Conservation (phyloP, 2,888 invertebrate species). For the Leptinotarsa tumamoca region DNA sequence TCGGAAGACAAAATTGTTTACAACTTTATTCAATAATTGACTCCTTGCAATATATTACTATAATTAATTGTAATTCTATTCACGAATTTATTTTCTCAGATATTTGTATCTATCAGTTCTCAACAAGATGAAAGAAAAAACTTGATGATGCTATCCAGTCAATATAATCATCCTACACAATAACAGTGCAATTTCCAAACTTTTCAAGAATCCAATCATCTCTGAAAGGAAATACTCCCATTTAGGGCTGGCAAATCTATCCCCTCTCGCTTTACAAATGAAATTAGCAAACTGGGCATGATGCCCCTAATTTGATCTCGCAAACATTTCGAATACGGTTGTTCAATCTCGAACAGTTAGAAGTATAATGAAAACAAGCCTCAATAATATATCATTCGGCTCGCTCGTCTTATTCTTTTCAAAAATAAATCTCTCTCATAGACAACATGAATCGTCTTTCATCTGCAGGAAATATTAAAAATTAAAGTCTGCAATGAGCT, state of each 20-base stretch:
- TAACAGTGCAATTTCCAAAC: neutral
- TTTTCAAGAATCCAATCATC: neutral
- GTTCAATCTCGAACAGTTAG: slow-evolving; percentile 8
- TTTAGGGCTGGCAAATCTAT: neutral
- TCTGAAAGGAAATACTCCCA: neutral
- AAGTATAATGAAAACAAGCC: slow-evolving; percentile 20
- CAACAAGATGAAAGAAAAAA: too few relatives aligned
- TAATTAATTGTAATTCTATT: too few relatives aligned
- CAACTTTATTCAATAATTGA: too few relatives aligned
- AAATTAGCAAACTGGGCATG: neutral
- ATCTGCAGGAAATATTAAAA: slow-evolving; percentile 30
- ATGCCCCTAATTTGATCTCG: slow-evolving; percentile 2
- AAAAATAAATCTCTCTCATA: slow-evolving; percentile 23
- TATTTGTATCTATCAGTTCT: too few relatives aligned
- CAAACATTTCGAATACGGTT: slow-evolving; percentile 6
- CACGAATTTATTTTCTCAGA: too few relatives aligned
- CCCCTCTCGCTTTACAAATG: neutral
- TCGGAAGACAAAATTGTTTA: too few relatives aligned
- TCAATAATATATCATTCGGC: slow-evolving; percentile 18
- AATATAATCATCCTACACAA: neutral
- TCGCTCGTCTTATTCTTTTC: slow-evolving; percentile 24
- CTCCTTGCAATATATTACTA: too few relatives aligned
- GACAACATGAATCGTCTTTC: slow-evolving; percentile 9
- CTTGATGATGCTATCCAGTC: too few relatives aligned
- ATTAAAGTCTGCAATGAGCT: slow-evolving; percentile 26